phyloP scores from a whole-genome alignment of 2,113 vertebrate genomes.

The Cyphotilapia sp. region DNA sequence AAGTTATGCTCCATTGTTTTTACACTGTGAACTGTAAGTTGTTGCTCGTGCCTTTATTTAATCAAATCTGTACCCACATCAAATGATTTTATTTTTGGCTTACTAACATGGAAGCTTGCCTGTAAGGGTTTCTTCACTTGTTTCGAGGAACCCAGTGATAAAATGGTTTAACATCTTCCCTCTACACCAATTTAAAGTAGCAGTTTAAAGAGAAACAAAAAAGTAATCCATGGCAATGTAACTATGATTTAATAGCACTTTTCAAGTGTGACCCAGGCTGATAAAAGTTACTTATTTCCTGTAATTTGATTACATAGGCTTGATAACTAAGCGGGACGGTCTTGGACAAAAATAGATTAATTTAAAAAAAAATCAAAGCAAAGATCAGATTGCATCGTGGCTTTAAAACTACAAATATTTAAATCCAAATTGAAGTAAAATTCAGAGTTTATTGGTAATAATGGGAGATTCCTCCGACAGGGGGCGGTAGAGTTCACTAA shows the following conservation, averaged over 20 bases:
- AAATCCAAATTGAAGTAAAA: background rate
- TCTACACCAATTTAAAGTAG: background rate
- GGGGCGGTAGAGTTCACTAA: background rate
- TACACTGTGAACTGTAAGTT: background rate
- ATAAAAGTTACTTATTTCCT: background rate
- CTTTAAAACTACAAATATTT: background rate
- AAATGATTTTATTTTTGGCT: background rate
- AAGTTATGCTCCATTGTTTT: background rate
- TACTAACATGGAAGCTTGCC: background rate
- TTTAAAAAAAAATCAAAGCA: fast-evolving
- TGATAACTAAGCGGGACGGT: fast-evolving
- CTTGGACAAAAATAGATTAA: background rate
- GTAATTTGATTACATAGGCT: background rate
- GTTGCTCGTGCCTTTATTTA: background rate
- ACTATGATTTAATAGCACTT: background rate
- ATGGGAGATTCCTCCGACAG: background rate
- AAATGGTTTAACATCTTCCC: background rate
- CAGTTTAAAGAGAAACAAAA: background rate
- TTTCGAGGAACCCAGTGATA: background rate
- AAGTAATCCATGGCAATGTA: fast-evolving
- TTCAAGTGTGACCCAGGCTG: background rate
- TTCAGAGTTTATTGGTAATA: background rate
- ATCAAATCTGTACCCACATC: background rate
- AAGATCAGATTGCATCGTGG: background rate
- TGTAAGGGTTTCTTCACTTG: background rate